A percentile compares a stretch with the other conserved stretches of the same genome.
phyloP scores from a whole-genome alignment of 2,888 invertebrate species.

The Zygaena filipendulae region DNA sequence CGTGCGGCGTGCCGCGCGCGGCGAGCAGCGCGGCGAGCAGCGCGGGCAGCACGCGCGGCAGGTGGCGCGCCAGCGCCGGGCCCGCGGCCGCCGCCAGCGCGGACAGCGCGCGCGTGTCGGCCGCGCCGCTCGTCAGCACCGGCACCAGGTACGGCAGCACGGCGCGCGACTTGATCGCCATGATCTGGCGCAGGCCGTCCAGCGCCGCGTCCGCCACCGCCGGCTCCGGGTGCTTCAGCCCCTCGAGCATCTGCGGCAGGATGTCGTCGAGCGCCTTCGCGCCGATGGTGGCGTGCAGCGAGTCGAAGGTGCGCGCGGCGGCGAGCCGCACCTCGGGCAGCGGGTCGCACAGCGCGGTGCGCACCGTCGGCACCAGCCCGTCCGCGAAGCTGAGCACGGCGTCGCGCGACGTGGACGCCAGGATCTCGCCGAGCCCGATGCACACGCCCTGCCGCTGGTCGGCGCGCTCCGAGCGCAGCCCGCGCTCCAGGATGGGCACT shows the following conservation, averaged over 20 bases:
- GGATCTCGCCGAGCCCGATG: constrained; percentile 97
- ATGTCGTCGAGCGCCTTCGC: constrained; percentile 96
- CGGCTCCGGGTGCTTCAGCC: constrained; percentile 79
- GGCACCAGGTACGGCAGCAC: constrained; percentile 97
- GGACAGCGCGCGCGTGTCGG: constrained; percentile 91
- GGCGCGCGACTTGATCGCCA: constrained; percentile 95
- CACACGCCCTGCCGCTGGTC: constrained; percentile 99
- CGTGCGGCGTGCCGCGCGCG: constrained; percentile 73
- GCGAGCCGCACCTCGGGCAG: constrained; percentile 92
- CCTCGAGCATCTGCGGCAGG: constrained; percentile 87
- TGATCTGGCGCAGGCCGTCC: constrained; percentile 87
- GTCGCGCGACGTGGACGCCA: constrained; percentile 95
- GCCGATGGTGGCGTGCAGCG: constrained; percentile 94
- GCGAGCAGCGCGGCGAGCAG: constrained; percentile 80
- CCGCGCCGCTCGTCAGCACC: constrained; percentile 73
- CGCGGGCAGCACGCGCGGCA: constrained; percentile 93
- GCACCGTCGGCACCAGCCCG: constrained; percentile 83
- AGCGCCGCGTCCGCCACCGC: constrained; percentile 88
- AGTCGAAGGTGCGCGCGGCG: constrained; percentile 97
- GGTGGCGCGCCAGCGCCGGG: constrained; percentile 89
- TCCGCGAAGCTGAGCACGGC: constrained; percentile 82
- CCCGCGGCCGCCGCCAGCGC: constrained; percentile 96
- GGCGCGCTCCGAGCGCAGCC: constrained; percentile 88
- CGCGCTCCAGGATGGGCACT: constrained; percentile 95
- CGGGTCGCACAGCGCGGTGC: constrained; percentile 93